These are phyloP conservation scores for Kryptolebias ocellatus DNA, from an alignment of 2,797 vertebrate genomes.

Conservation along the genomic window DNA sequence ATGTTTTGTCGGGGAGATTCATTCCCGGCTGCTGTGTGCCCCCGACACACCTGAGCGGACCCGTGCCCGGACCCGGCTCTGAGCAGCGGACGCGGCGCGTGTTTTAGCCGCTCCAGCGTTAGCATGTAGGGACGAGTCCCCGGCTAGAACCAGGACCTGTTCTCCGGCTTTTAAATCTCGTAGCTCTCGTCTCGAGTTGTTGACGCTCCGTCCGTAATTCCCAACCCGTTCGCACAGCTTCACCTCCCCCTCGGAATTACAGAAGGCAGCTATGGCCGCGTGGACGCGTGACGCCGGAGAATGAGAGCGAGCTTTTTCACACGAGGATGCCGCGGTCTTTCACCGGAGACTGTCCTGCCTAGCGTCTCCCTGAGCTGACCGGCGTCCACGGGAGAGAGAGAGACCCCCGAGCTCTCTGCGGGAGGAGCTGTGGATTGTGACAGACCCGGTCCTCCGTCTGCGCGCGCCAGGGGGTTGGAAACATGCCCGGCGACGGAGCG, in stretches of 20 bases:
- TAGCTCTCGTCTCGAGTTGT: background rate
- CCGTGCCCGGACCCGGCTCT: too few relatives aligned
- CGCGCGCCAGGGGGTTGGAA: slow-evolving; percentile 58
- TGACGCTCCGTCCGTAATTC: too few relatives aligned
- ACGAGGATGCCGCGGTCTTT: slow-evolving; percentile 56
- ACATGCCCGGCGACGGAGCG: slow-evolving; percentile 55
- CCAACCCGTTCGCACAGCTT: background rate
- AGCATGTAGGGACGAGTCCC: background rate
- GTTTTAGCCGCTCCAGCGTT: background rate
- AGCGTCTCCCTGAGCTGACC: slow-evolving; percentile 65
- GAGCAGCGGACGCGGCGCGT: background rate
- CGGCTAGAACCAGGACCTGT: background rate
- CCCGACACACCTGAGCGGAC: too few relatives aligned
- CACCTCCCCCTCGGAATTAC: background rate
- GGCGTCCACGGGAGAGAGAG: slow-evolving; percentile 20
- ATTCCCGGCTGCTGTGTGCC: background rate
- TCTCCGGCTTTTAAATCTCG: slow-evolving; percentile 1
- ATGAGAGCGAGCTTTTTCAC: slow-evolving; percentile 50
- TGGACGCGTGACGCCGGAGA: slow-evolving; percentile 43
- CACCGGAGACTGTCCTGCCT: slow-evolving; percentile 43
- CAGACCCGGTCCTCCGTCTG: slow-evolving; percentile 54
- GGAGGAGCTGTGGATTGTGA: background rate
- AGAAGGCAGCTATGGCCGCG: slow-evolving; percentile 15
- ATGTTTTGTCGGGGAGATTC: background rate
- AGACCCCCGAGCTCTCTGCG: background rate